A percentile compares a stretch with the other conserved stretches of the same genome.
Evolutionary conservation across 2,797 vertebrate species (phyloP).

Genomic region (Sebastiscus tertius): DNA sequence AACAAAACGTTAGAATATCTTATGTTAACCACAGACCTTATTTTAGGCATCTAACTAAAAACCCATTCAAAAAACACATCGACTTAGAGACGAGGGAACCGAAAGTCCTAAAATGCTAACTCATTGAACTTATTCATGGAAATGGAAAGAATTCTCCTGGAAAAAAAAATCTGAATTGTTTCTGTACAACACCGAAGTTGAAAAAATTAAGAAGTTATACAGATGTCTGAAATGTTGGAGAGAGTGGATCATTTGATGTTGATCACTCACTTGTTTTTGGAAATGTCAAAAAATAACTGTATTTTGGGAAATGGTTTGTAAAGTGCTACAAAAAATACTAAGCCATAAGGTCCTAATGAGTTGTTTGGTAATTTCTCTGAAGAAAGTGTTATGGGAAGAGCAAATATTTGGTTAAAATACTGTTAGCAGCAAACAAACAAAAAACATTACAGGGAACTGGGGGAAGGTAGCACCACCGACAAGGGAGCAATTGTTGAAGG

Average conservation of each 20-base stretch:
- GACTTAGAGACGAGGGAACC: no score
- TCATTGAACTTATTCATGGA: no score
- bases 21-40: no score
- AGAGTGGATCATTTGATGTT: not conserved
- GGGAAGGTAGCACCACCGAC: not conserved
- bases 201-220: not conserved
- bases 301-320: not conserved
- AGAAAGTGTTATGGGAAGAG: not conserved
- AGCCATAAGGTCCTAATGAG: not conserved
- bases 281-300: not conserved
- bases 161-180: not conserved
- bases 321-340: not conserved
- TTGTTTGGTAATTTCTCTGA: not conserved
- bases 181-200: not conserved
- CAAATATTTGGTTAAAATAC: not conserved
- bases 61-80: no score
- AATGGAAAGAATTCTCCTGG: not conserved
- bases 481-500: not conserved
- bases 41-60: no score
- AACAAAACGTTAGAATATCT: no score
- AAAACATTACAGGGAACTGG: not conserved
- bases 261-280: not conserved
- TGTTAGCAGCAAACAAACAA: not conserved
- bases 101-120: no score
- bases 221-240: not conserved